Base-by-base conservation (phyloP, 1,140 invertebrate genomes). In the Mercenaria mercenaria region DNA sequence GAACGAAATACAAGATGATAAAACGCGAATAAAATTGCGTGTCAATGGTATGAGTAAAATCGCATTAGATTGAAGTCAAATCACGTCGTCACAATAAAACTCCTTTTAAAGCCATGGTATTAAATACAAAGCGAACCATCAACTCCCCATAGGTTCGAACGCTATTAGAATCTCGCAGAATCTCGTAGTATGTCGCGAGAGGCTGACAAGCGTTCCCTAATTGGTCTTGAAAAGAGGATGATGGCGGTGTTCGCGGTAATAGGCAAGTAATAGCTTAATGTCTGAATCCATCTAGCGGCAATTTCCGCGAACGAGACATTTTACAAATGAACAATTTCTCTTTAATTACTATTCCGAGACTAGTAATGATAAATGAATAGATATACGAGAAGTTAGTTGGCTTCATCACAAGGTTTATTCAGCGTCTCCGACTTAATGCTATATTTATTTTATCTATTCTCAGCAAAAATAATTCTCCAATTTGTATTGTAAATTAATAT, bases 241-340 rank as follows among this genome's bases (percentile, higher is more conserved):
- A 87, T 41, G 50, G 50, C 39, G 52, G 84, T 56, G 84, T 77
- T 87, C 39, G n/a, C 69, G 4, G 50, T 87, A 87, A 87, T 61
- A 77, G 84, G 84, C 64, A 74, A 87, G 64, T 87, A 87, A 87
- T 87, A 87, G 84, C 84, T 76, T 76, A 87, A 87, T 87, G 84
- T 77, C 84, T 77, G 69, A 64, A 77, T 67, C 72, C 74, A 87
- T 87, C 84, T 34, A 59, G 50, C 69, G 26, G 37, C 84, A 87
- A 87, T 87, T 87, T 87, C 84, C 84, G 69, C 23, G 72, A 61
- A 87, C 11, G 67, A 76, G 84, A 87, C 84, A 61, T 87, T 87
- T 74, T 87, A 77, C 84, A 87, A 87, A 87, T 87, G 84, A 87
- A 74, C 84, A 87, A 87, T 87, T 87, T 77, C 84, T 56, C 10